Base-by-base conservation (phyloP, 2,797 vertebrate species). In the Hippocampus kuda region DNA sequence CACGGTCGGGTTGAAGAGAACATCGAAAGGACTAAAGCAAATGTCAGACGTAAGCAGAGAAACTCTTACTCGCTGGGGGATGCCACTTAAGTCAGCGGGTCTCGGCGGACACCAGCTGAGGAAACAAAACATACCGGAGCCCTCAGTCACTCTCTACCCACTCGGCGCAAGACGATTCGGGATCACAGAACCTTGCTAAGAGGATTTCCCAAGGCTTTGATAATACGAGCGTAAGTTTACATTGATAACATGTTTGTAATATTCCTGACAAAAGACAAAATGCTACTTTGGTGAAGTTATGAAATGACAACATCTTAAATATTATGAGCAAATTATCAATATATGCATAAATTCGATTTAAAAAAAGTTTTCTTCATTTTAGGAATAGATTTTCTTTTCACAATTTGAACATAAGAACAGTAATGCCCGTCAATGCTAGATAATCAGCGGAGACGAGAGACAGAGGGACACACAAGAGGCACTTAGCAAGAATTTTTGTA, bases 61-160 rank as follows among this genome's bases (percentile, higher is more conserved):
- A 8, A 18, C n/a, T 27, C 44, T 48, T 24, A 26, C 15, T 65
- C 15, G 24, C 44, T 48, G 5, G 16, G 44, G 42, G 44, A 18
- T 5, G 63, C 63, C 63, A 48, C 63, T 65, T 65, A 44, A 46
- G 62, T 64, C 62, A 46, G n/a, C n/a, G 11, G n/a, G 22, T 44
- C 42, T 18, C n/a, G 27, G 57, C 16, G 27, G 57, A 60, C 57
- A 20, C 57, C 57, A 34, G n/a, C 42, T 16, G 42, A 46, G n/a
- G 63, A 46, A 65, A 65, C 63, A 46, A 42, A 65, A 26, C 44
- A 30, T 65, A 49, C 44, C 63, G 24, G 44, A 48, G 24, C 15
- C 62, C 61, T 64, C 61, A 6, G 20, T 63, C 38, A 63, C 38
- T 63, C 61, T 63, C 27, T n/a, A 46, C 38, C 6, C 7, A 41